These are phyloP conservation scores for Acromyrmex heyeri DNA, from an alignment of 1,140 invertebrate species.

Conservation along the genomic window DNA sequence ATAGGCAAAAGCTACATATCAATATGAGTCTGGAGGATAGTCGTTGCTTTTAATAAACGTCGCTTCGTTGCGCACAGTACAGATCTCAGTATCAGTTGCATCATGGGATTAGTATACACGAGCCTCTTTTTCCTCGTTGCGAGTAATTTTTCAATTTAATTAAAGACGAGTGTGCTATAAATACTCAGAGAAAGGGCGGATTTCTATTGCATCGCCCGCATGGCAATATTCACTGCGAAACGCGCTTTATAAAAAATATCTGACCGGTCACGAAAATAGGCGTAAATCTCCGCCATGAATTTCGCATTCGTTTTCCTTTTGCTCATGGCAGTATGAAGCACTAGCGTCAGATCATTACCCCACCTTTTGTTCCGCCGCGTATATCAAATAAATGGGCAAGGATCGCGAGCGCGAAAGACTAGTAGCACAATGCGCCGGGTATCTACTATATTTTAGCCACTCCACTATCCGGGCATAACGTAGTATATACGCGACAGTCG, in stretches of 20 bases:
- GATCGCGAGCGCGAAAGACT: constrained; percentile 32
- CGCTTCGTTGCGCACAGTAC: neutral
- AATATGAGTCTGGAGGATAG: neutral
- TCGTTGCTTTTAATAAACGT: constrained; percentile 52
- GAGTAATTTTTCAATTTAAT: constrained; percentile 61
- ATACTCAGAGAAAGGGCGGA: constrained; percentile 21
- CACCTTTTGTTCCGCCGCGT: constrained; percentile 39
- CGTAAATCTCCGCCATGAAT: constrained; percentile 32
- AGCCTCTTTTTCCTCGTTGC: neutral
- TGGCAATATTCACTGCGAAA: neutral
- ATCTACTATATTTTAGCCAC: constrained; percentile 67
- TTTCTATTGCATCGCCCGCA: constrained; percentile 18
- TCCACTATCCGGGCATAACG: constrained; percentile 33
- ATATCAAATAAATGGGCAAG: constrained; percentile 46
- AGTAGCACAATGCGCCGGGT: constrained; percentile 21
- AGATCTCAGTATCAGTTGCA: neutral
- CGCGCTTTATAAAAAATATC: constrained; percentile 24
- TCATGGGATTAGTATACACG: neutral
- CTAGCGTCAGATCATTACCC: constrained; percentile 48
- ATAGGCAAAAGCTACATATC: neutral
- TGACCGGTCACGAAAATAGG: constrained; percentile 12
- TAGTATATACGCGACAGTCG: neutral
- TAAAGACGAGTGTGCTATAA: constrained; percentile 46
- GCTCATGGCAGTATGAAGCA: constrained; percentile 33
- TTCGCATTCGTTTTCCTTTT: neutral